These are phyloP conservation scores for Colletes collaris DNA, from an alignment of 2,888 invertebrate species.

Conservation along the genomic window DNA sequence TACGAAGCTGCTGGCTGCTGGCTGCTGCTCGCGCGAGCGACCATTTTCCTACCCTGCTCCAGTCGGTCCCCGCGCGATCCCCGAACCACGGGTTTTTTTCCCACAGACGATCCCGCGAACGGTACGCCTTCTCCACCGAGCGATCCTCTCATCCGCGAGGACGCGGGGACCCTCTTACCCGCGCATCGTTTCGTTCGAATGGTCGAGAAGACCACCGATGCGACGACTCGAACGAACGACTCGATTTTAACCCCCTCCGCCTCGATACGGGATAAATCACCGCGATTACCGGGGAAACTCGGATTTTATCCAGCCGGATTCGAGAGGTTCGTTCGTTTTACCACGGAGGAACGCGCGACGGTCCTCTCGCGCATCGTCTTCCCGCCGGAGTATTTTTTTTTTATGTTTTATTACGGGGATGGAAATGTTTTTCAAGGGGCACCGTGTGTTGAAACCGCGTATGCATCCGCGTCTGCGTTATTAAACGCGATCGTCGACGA, in stretches of 20 bases:
- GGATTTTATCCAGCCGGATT: conserved; percentile 26
- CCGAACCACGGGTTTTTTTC: conserved; percentile 4
- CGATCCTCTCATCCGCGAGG: not conserved
- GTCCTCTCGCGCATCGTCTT: too few species aligned
- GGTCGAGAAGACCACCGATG: conserved; percentile 41
- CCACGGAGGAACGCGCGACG: too few species aligned
- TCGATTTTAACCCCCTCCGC: conserved; percentile 25
- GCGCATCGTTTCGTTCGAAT: conserved; percentile 77
- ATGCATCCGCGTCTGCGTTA: too few species aligned
- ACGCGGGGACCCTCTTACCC: conserved; percentile 67
- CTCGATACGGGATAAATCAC: conserved; percentile 64
- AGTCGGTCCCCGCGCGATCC: not conserved
- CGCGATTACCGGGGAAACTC: conserved; percentile 51
- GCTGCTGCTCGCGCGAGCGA: conserved; percentile 55
- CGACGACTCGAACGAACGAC: conserved; percentile 22
- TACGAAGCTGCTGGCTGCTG: conserved; percentile 67
- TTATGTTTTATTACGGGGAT: too few species aligned
- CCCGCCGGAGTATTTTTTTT: too few species aligned
- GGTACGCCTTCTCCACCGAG: conserved; percentile 1
- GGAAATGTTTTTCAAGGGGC: too few species aligned
- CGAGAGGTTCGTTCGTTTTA: not conserved
- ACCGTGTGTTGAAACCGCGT: too few species aligned
- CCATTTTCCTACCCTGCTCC: conserved; percentile 24
- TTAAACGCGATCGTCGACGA: too few species aligned
- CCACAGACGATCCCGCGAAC: not conserved